phyloP scores from a whole-genome alignment of 35 echinoderm and acorn worm genomes.

The Strongylocentrotus purpuratus region DNA sequence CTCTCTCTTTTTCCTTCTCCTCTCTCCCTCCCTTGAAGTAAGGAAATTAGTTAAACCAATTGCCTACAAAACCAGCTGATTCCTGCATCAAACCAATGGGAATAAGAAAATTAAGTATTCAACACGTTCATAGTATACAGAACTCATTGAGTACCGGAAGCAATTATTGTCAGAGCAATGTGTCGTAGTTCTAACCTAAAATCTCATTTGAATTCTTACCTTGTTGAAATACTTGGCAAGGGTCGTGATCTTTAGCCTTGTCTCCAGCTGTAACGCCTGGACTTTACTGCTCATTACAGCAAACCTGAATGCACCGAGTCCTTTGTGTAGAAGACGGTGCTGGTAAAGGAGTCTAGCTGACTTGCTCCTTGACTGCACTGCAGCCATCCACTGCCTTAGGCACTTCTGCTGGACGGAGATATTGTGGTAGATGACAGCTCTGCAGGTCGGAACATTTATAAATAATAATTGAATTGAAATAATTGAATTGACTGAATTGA shows the following conservation, averaged over 20 bases:
- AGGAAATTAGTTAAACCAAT: no score
- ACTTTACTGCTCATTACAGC: slow-evolving; percentile 47
- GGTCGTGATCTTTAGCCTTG: background rate
- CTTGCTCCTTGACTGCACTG: slow-evolving; percentile 1
- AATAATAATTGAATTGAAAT: background rate
- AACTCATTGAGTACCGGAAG: no score
- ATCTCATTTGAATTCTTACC: background rate
- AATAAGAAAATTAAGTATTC: no score
- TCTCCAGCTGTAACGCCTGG: slow-evolving; percentile 28
- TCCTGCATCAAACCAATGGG: no score
- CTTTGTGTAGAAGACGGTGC: slow-evolving; percentile 34
- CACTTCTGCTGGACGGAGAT: background rate
- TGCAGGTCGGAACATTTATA: background rate
- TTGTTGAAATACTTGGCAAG: slow-evolving; percentile 43
- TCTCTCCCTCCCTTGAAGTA: no score
- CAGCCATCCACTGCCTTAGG: slow-evolving; percentile 4
- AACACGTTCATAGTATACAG: no score
- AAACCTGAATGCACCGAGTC: slow-evolving; percentile 34
- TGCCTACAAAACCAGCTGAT: no score
- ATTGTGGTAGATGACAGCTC: slow-evolving; percentile 21
- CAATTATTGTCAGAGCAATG: no score
- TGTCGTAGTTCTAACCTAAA: no score
- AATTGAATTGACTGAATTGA: background rate
- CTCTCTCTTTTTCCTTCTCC: no score
- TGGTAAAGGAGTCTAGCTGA: slow-evolving; percentile 47